Percentiles rank a stretch among this genome's conserved stretches.
Conservation (phyloP, 2,113 vertebrate genomes). For the Gnathonemus echidnorhynchus region DNA sequence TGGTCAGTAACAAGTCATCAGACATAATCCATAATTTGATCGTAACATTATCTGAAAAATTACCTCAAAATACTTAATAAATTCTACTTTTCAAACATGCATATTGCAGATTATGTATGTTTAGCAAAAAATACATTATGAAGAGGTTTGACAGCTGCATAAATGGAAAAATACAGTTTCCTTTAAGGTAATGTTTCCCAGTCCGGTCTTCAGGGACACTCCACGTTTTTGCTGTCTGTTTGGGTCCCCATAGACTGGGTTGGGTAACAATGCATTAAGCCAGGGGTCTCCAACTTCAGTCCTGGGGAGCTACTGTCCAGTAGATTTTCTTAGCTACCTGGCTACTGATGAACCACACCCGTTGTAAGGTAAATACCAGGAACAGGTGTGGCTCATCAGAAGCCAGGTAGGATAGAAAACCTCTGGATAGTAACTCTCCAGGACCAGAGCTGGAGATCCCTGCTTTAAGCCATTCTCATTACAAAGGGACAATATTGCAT, state of each 20-base stretch:
- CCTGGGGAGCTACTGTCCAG: no score
- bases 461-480: background rate
- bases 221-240: background rate
- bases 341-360: no score
- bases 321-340: no score
- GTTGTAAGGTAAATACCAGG: no score
- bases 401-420: no score
- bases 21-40: background rate
- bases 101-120: no score
- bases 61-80: background rate
- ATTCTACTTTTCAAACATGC: background rate
- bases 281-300: background rate
- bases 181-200: background rate
- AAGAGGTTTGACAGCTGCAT: background rate
- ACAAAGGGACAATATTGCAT: background rate
- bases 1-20: background rate
- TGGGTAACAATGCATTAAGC: background rate
- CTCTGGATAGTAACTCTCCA: no score
- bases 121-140: background rate
- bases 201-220: background rate
- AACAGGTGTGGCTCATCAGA: no score
- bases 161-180: background rate
- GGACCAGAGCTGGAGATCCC: background rate
- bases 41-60: background rate
- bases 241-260: background rate